A percentile compares a stretch with the other conserved stretches of the same genome.
These are phyloP conservation scores for Caenorhabditis sp. DNA, from an alignment of 2,888 invertebrate species.

Conservation along the genomic window DNA sequence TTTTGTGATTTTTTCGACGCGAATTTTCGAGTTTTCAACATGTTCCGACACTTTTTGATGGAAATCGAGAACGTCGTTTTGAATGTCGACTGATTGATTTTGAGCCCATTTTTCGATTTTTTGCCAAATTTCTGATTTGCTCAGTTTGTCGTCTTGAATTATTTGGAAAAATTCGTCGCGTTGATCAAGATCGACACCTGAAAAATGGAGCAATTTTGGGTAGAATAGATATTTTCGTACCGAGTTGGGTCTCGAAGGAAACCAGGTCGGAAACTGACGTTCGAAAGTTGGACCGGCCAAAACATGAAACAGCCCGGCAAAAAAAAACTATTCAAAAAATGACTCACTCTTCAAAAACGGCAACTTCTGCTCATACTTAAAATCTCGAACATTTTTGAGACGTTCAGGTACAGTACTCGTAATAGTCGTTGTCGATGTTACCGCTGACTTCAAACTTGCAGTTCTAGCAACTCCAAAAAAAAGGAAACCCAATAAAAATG, in stretches of 20 bases:
- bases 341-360: not conserved
- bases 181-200: not conserved
- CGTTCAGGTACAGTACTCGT: not conserved
- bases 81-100: slow-evolving; percentile 1
- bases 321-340: not conserved
- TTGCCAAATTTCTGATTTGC: not conserved
- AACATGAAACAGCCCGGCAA: no score
- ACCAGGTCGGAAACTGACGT: no score
- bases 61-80: slow-evolving; percentile 30
- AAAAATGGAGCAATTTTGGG: not conserved
- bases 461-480: not conserved
- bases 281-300: no score
- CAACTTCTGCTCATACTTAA: not conserved
- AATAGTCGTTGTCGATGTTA: not conserved
- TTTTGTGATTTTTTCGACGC: slow-evolving; percentile 31
- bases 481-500: not conserved
- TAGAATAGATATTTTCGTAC: slow-evolving; percentile 1
- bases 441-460: not conserved
- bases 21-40: slow-evolving; percentile 27
- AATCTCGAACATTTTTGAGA: not conserved
- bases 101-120: not conserved
- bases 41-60: slow-evolving; percentile 29
- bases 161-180: not conserved
- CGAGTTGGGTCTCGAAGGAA: no score
- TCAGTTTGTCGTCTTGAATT: not conserved